These are phyloP conservation scores for Alethe diademata DNA, from an alignment of 2,113 vertebrate genomes.

Conservation along the genomic window DNA sequence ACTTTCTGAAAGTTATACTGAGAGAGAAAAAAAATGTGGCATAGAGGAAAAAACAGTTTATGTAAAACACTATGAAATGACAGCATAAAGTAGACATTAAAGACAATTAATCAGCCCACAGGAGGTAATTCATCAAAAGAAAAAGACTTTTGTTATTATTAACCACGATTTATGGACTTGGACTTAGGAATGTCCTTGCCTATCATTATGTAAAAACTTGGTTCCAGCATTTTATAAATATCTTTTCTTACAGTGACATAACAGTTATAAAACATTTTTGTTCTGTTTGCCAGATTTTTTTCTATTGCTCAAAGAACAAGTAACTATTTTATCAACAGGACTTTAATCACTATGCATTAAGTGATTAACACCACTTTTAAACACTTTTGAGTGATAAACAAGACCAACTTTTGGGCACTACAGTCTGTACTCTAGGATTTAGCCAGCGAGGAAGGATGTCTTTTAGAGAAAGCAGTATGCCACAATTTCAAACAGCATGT, in stretches of 20 bases:
- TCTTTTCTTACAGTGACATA: constrained; percentile 17
- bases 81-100: background rate
- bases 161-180: background rate
- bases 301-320: background rate
- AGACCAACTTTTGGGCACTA: background rate
- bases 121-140: background rate
- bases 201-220: constrained; percentile 26
- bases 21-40: background rate
- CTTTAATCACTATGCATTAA: background rate
- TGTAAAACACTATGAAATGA: background rate
- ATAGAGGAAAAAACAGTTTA: background rate
- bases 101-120: background rate
- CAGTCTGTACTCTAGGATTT: background rate
- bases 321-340: constrained; percentile 1
- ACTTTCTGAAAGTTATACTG: background rate
- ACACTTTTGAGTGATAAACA: background rate
- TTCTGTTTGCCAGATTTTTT: background rate
- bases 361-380: background rate
- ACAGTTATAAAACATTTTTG: constrained; percentile 5
- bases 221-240: background rate
- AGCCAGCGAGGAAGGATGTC: background rate
- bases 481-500: background rate
- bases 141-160: background rate
- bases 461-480: background rate
- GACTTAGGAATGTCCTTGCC: background rate